A percentile compares a stretch with the other conserved stretches of the same genome.
Conservation (phyloP, 2,797 vertebrate genomes). For the Loris lydekkerianus region DNA sequence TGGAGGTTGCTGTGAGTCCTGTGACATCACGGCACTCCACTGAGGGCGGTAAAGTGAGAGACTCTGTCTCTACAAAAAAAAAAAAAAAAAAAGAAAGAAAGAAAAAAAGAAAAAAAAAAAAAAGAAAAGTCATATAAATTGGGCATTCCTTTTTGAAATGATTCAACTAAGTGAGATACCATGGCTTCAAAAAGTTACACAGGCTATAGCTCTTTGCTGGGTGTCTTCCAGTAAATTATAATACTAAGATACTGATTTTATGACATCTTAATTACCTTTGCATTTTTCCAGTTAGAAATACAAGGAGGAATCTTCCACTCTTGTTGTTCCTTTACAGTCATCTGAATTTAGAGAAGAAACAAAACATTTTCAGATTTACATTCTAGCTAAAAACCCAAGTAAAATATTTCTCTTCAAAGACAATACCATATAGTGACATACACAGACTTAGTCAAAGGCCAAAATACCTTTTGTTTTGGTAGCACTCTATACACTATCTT, state of each 20-base stretch:
- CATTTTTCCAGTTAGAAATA: constrained; percentile 99
- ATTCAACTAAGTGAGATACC: constrained; percentile 60
- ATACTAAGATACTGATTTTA: constrained; percentile 69
- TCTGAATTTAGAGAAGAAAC: constrained; percentile 89
- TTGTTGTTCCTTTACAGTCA: constrained; percentile 99
- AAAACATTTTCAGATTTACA: constrained; percentile 69
- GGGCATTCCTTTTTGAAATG: constrained; percentile 62
- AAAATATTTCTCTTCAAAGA: constrained; percentile 68
- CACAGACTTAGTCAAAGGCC: neutral
- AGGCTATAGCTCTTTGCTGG: constrained; percentile 47
- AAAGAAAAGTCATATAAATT: neutral
- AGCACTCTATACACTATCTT: neutral
- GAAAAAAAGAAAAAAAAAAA: no score
- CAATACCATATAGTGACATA: neutral
- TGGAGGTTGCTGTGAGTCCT: no score
- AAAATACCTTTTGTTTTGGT: constrained; percentile 39
- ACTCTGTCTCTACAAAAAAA: no score
- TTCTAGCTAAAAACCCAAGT: constrained; percentile 47
- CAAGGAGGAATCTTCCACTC: constrained; percentile 99
- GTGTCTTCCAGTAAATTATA: constrained; percentile 69
- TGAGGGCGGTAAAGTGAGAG: no score
- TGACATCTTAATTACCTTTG: constrained; percentile 92
- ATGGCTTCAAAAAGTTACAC: constrained; percentile 61
- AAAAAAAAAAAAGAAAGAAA: no score
- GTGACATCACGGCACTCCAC: no score